Base-by-base conservation (phyloP, 1,140 invertebrate genomes). In the Rhopalosiphum maidis region DNA sequence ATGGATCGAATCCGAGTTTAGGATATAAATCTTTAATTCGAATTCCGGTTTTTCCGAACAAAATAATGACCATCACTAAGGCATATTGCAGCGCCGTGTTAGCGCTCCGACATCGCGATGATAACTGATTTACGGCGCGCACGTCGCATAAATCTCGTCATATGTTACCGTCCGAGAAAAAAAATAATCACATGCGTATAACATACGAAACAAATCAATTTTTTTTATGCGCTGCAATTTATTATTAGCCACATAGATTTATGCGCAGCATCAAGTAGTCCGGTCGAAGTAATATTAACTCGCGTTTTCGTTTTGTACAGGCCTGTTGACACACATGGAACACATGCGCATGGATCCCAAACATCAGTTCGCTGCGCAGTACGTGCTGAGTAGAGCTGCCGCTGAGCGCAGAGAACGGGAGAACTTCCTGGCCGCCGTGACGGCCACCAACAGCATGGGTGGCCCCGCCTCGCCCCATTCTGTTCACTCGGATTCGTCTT, bases 341-440 rank as follows among this genome's bases (percentile, higher is more conserved):
- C 98, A 98, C 95, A 99, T 99, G 98, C 96, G 98, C 94, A 99
- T 98, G 98, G 98, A 99, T 95, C 98, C 98, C 6, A 99, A 99
- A 95, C 98, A 99, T 96, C 98, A 99, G 95, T 99, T 99, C 95
- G 98, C 98, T 55, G 98, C 98, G 46, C 98, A 99, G 95, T 98
- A 98, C 95, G 98, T 99, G 41, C 96, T 99, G 91, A 98, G 98
- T 94, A 96, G 98, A 94, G 98, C 98, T 21, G 98, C 98, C 15
- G 98, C 98, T 43, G 98, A 98, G 94, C 96, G 98, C 94, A 96
- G 98, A 94, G 98, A 98, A 95, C 96, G 98, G 55, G 98, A 98
- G 95, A 96, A 95, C 6, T 95, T 97, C 92, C 95, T 98, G 48
- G 97, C 97, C 18, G 97, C 97, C 1, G 97, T 97, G 7, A 96